Evolutionary conservation across 2,113 vertebrate genomes (phyloP).

Genomic region (Eudorcas thomsonii): DNA sequence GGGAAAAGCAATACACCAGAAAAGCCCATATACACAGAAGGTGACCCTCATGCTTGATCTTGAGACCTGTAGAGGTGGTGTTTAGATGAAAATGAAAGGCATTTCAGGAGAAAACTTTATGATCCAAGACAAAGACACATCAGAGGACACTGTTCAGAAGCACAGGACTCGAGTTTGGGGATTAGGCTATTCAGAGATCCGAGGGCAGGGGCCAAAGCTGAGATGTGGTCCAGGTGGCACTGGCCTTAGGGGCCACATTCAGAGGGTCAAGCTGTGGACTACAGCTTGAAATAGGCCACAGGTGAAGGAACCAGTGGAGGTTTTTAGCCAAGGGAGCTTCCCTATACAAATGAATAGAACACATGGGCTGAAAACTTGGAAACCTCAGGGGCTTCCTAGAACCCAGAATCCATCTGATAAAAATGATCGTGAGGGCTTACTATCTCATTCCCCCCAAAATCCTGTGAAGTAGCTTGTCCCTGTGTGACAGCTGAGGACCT

Average conservation of each 20-base stretch:
- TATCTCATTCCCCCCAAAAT: neutral
- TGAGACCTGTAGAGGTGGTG: neutral
- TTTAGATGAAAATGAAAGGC: neutral
- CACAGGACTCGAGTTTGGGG: neutral
- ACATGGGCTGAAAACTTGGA: neutral
- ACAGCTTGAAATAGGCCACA: neutral
- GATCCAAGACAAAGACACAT: neutral
- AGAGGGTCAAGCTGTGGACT: neutral
- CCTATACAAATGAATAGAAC: neutral
- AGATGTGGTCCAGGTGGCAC: neutral
- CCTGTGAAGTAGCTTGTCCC: neutral
- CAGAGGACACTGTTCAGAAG: neutral
- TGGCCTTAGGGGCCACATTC: neutral
- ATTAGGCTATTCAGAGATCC: neutral
- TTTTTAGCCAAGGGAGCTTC: neutral
- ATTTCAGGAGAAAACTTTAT: neutral
- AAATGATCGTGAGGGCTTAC: neutral
- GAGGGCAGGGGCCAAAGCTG: neutral
- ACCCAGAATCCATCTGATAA: neutral
- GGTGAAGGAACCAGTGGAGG: neutral
- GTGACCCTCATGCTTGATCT: neutral
- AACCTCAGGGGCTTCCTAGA: neutral
- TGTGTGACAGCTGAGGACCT: neutral
- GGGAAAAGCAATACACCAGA: neutral
- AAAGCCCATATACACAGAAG: neutral